phyloP scores from a whole-genome alignment of 2,888 invertebrate species.

The Dione juno region DNA sequence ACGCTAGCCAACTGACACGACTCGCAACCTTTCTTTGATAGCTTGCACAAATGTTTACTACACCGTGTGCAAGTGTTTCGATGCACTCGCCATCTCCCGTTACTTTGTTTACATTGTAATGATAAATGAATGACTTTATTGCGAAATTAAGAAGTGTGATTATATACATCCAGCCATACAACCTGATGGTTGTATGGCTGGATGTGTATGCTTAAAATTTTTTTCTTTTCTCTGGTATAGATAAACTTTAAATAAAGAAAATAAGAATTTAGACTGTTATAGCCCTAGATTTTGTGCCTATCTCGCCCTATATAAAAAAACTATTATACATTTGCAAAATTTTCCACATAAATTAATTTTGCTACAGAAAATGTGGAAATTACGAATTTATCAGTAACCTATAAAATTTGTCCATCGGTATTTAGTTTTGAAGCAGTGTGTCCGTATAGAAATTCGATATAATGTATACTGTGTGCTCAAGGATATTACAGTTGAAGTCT shows the following conservation, averaged over 20 bases:
- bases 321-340: too few relatives aligned
- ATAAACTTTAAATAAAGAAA: background rate
- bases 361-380: too few relatives aligned
- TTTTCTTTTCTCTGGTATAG: background rate
- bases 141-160: too few relatives aligned
- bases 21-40: conserved; percentile 1
- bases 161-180: too few relatives aligned
- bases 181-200: background rate
- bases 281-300: too few relatives aligned
- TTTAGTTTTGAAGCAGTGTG: too few relatives aligned
- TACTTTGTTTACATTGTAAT: conserved; percentile 3
- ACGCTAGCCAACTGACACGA: conserved; percentile 38
- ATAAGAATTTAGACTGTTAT: too few relatives aligned
- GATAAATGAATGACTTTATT: too few relatives aligned
- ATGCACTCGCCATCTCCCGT: conserved; percentile 11
- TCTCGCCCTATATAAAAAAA: too few relatives aligned
- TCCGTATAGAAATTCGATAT: conserved; percentile 1
- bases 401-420: too few relatives aligned
- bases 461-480: background rate
- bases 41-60: conserved; percentile 10
- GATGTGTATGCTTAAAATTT: background rate
- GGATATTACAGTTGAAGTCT: conserved; percentile 17
- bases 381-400: too few relatives aligned
- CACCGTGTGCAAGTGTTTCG: conserved; percentile 2
- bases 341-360: too few relatives aligned